Conservation (phyloP, 2,113 vertebrate species). For the Penelope pileata region DNA sequence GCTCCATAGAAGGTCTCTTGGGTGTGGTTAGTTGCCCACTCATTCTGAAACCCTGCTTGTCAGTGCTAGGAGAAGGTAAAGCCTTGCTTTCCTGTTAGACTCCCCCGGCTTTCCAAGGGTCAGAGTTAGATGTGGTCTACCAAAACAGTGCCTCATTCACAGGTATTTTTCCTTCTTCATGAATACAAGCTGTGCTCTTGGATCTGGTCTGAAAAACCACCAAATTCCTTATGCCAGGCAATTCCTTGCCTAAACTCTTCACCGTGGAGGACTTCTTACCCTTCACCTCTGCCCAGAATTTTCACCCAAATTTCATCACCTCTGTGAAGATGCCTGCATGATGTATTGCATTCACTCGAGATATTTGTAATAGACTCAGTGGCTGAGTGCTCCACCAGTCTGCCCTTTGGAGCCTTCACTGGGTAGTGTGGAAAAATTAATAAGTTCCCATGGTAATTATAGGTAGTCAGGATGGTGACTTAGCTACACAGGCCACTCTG, state of each 20-base stretch:
- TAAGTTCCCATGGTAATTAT: conserved; percentile 46
- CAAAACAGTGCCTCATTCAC: not conserved
- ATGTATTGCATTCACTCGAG: not conserved
- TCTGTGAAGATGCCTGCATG: not conserved
- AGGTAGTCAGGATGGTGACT: not conserved
- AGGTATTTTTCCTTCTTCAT: not conserved
- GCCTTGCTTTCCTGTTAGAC: not conserved
- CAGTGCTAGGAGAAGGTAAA: not conserved
- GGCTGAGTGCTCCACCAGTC: not conserved
- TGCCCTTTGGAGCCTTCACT: not conserved
- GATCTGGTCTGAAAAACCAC: not conserved
- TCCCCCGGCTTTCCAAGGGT: not conserved
- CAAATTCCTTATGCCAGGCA: not conserved
- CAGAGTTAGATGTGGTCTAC: not conserved
- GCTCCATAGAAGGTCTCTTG: not conserved
- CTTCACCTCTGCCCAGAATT: not conserved
- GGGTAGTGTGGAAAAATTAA: not conserved
- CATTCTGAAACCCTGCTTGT: not conserved
- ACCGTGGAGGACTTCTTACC: not conserved
- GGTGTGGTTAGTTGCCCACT: not conserved
- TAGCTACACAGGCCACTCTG: not conserved
- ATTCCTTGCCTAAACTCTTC: fast-evolving
- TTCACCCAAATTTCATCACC: not conserved
- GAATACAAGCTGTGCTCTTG: not conserved
- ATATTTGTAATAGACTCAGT: too few relatives aligned